Evolutionary conservation across 1,140 invertebrate species (phyloP).

Genomic region (Camponotus pennsylvanicus): DNA sequence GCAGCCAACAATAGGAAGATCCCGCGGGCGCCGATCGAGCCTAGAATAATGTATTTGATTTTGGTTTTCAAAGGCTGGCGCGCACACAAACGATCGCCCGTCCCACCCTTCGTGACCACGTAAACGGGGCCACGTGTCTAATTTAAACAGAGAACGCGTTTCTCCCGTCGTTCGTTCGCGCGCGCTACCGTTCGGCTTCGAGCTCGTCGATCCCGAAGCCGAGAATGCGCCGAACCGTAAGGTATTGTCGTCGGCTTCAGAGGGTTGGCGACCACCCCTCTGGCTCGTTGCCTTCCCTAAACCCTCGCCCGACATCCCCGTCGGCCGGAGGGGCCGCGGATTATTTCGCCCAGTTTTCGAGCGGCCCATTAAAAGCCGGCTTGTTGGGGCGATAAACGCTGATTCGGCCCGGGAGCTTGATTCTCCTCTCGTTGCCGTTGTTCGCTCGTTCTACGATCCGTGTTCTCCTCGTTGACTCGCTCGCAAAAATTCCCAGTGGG

Average conservation of each 20-base stretch:
- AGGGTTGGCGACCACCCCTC: slow-evolving; percentile 74
- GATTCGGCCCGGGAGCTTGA: slow-evolving; percentile 78
- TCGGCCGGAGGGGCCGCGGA: slow-evolving; percentile 65
- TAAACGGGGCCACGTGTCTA: slow-evolving; percentile 84
- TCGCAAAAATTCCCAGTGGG: slow-evolving; percentile 6
- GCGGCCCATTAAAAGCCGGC: slow-evolving; percentile 83
- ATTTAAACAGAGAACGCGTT: slow-evolving; percentile 80
- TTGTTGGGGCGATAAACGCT: slow-evolving; percentile 84
- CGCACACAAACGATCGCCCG: slow-evolving; percentile 32
- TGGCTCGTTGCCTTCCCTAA: slow-evolving; percentile 70
- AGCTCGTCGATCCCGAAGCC: slow-evolving; percentile 77
- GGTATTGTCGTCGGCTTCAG: slow-evolving; percentile 78
- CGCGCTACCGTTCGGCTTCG: slow-evolving; percentile 77
- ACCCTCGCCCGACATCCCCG: slow-evolving; percentile 52
- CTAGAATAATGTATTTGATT: slow-evolving; percentile 84
- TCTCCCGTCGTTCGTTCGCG: slow-evolving; percentile 34
- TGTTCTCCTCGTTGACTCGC: slow-evolving; percentile 45
- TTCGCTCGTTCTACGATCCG: slow-evolving; percentile 34
- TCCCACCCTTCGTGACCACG: slow-evolving; percentile 71
- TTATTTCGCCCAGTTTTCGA: slow-evolving; percentile 85
- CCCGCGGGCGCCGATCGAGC: slow-evolving; percentile 62
- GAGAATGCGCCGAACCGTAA: slow-evolving; percentile 82
- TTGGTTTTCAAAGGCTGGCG: slow-evolving; percentile 82
- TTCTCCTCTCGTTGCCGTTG: slow-evolving; percentile 49
- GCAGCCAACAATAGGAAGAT: slow-evolving; percentile 70